Base-by-base conservation (phyloP, 2,888 invertebrate genomes). In the Argynnis bischoffii region DNA sequence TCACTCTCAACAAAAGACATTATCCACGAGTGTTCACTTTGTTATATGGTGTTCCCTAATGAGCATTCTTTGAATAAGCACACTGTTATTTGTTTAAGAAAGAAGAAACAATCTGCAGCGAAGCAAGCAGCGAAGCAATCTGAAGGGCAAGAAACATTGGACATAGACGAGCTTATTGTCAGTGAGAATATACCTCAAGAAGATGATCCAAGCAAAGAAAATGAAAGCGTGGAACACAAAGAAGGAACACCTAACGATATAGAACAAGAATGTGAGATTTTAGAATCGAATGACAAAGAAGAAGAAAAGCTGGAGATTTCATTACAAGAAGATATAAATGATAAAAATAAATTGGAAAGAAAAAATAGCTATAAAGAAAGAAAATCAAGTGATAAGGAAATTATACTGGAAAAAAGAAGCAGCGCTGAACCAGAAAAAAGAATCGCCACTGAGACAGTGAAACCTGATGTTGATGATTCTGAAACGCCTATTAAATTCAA, bases 21-120 rank as follows among this genome's bases (percentile, higher is more conserved):
- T 61, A 93, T 93, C 76, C 93, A 93, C 61, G 93, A 93, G 78
- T 93, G 93, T 76, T 86, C 92, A 48, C 83, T 91, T 16, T 93
- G 93, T 74, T 93, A 93, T 72, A 93, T 93, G 93, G 93, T 93
- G 2, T 93, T 93, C 76, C 93, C 93, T 13, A 93, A 93, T 71
- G 93, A 92, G 67, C 92, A 92, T 77, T 92, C 93, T 0, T 76
- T 93, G 13, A 92, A 82, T 65, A 93, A 92, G 74, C 93, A 93
- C 67, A 82, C 85, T 0, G 76, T 85, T 6, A 82, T 85, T 71
- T 93, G 93, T 76, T 85, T 86, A 72, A 85, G 86, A 73, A 93
- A 93, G 75, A 92, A 89, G 77, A 84, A 84, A 18, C 89, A 90
- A 72, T 84, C 89, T 11, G 79, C 79, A 6, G 70, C 79, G 2